Conservation (phyloP, 2,797 vertebrate species). For the Diplodus puntazzo region DNA sequence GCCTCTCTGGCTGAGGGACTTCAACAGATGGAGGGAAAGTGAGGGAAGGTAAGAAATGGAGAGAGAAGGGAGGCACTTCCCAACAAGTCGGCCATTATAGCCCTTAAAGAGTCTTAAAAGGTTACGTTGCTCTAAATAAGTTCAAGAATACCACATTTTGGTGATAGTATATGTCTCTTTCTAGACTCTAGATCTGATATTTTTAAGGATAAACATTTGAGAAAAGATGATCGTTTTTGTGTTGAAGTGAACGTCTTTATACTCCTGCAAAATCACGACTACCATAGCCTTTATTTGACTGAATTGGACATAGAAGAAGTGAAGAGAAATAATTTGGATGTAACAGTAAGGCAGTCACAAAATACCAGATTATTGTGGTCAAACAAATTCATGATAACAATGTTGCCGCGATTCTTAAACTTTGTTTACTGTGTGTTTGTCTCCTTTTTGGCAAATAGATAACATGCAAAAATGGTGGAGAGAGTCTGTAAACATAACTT, state of each 20-base stretch:
- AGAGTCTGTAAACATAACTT: too few species aligned
- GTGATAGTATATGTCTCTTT: too few species aligned
- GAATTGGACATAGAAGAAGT: background rate
- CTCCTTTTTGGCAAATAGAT: too few species aligned
- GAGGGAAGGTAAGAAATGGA: slow-evolving; percentile 62
- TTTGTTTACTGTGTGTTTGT: too few species aligned
- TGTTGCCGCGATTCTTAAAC: too few species aligned
- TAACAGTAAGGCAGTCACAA: background rate
- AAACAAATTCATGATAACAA: too few species aligned
- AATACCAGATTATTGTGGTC: too few species aligned
- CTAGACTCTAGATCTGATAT: background rate
- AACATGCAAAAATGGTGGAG: too few species aligned
- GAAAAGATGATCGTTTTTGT: background rate
- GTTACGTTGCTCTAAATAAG: slow-evolving; percentile 10
- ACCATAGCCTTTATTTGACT: background rate
- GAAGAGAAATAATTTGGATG: background rate
- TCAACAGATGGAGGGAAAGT: slow-evolving; percentile 80
- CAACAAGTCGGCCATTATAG: slow-evolving; percentile 48
- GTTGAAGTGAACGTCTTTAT: background rate
- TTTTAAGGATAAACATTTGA: background rate
- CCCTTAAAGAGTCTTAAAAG: background rate
- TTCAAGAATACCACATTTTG: too few species aligned
- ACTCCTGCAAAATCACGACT: background rate
- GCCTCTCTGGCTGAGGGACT: slow-evolving; percentile 83
- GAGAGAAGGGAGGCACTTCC: slow-evolving; percentile 38